Evolutionary conservation across 2,797 vertebrate genomes (phyloP).

Genomic region (Clarias laeviceps): DNA sequence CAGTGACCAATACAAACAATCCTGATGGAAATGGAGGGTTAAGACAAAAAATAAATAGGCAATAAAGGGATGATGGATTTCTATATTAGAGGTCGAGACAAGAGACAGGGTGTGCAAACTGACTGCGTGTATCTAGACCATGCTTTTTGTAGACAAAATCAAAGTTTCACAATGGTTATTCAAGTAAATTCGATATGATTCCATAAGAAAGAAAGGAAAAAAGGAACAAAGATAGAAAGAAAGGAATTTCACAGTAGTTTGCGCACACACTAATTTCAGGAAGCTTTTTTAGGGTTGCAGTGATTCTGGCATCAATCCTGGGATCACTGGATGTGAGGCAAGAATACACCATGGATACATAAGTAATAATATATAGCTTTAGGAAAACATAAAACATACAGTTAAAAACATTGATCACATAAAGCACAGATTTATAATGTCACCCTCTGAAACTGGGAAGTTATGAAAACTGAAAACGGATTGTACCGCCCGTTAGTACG

Average conservation of each 20-base stretch:
- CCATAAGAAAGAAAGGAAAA: no score
- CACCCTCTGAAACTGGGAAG: background rate
- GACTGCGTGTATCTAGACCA: background rate
- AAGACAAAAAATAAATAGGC: background rate
- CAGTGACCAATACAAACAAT: background rate
- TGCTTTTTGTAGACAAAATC: background rate
- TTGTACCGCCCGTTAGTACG: background rate
- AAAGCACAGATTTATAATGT: conserved; percentile 5
- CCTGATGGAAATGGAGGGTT: background rate
- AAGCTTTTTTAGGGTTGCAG: background rate
- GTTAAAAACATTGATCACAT: background rate
- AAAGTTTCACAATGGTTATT: background rate
- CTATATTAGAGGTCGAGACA: background rate
- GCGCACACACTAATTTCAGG: background rate
- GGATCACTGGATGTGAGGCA: background rate
- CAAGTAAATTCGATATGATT: background rate
- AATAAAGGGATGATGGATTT: background rate
- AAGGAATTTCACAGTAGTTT: background rate
- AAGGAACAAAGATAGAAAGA: background rate
- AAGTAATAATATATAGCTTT: background rate
- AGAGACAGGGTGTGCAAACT: background rate
- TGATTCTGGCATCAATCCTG: no score
- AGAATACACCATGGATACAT: background rate
- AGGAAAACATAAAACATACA: background rate
- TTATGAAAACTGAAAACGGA: background rate